Base-by-base conservation (phyloP, 2,797 vertebrate species). In the Chelon labrosus region DNA sequence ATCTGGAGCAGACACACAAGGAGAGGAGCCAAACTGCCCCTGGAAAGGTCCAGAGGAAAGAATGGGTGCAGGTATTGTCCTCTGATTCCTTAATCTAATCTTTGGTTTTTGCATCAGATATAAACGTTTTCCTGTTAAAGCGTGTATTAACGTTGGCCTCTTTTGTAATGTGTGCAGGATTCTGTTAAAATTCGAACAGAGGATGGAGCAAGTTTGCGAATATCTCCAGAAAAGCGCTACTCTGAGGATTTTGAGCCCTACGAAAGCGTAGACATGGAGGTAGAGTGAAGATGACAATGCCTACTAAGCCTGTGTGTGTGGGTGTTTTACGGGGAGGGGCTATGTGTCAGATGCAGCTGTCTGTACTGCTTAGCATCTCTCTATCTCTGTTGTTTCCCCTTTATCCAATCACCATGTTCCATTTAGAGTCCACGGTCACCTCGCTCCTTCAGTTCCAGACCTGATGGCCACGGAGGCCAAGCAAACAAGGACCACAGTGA, bases 171-270 rank as follows among this genome's bases (percentile, higher is more conserved):
- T 53, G 8, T 67, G 9, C 85, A 99, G 98, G 93, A 94, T 86
- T 93, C 96, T 0, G 90, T 99, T 87, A 92, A 93, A 35, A 97
- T 99, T 92, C 96, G 94, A 91, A 95, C 96, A n/a, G 96, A 98
- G 87, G 80, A 87, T 12, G 98, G 97, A 54, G 56, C 56, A 0
- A 89, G 84, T 74, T 89, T 98, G 77, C 88, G 88, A 69, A 74
- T 97, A 44, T 88, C 89, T 14, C 96, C 97, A 49, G 94, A 95
- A 75, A 77, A 74, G 35, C 84, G 79, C 52, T 97, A 94, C 91
- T 90, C 95, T 0, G 96, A 97, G 31, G 96, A 97, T 84, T 96
- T 95, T 91, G 97, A 99, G 81, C 83, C 89, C 4, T 91, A 85
- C 73, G 93, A 95, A 78, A 96, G 94, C 27, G n/a, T 91, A 69